Evolutionary conservation across 2,113 vertebrate species (phyloP).

Genomic region (Chascanopsetta lugubris): DNA sequence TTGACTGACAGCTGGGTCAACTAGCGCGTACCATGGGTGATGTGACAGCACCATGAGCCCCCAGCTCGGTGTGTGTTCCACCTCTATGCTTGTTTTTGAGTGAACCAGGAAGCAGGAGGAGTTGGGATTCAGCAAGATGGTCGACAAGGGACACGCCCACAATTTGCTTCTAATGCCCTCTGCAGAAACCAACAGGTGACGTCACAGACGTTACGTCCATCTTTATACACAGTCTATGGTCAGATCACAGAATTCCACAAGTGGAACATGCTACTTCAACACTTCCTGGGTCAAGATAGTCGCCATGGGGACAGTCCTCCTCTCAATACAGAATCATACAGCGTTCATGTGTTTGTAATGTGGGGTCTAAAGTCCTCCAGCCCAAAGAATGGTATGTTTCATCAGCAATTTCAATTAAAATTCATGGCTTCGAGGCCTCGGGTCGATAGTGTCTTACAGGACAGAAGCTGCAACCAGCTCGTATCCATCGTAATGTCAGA

Average conservation of each 20-base stretch:
- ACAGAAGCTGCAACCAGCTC: conserved; percentile 3
- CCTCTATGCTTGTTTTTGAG: no score
- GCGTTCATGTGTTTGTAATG: conserved; percentile 11
- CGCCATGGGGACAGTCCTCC: background rate
- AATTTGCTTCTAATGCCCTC: no score
- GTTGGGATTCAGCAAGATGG: no score
- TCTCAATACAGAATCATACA: background rate
- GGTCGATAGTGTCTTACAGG: conserved; percentile 27
- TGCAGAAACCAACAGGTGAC: no score
- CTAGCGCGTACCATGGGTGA: no score
- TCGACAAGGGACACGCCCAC: no score
- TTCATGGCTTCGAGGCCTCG: conserved; percentile 36
- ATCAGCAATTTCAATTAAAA: conserved; percentile 43
- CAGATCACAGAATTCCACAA: background rate
- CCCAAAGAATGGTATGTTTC: conserved; percentile 35
- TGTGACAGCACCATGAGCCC: no score
- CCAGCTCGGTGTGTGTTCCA: no score
- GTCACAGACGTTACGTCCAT: no score
- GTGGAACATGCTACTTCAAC: conserved; percentile 1
- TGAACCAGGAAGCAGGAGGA: no score
- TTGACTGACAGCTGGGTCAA: no score
- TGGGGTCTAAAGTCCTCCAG: conserved; percentile 8
- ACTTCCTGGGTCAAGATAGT: background rate
- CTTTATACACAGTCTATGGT: no score
- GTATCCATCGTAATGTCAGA: conserved; percentile 23